Percentiles rank a stretch among this genome's conserved stretches.
phyloP scores from a whole-genome alignment of 1,140 invertebrate species.

The Macrosteles quadrilineatus region DNA sequence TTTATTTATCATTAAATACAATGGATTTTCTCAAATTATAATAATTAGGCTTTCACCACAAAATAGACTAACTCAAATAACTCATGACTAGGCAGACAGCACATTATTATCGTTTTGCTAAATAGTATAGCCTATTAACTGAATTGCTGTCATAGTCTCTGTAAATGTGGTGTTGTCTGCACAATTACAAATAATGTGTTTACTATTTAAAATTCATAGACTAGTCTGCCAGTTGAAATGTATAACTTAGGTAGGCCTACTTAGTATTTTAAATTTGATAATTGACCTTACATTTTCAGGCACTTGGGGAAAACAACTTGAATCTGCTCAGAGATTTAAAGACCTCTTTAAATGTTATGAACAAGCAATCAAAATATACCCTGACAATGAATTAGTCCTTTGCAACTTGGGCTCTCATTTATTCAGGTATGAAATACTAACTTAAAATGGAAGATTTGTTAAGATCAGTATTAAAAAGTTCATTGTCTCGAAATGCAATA shows the following conservation, averaged over 20 bases:
- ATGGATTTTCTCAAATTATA: too few species aligned
- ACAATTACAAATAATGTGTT: background rate
- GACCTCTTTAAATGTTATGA: conserved; percentile 52
- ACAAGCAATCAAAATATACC: conserved; percentile 50
- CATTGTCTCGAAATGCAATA: conserved; percentile 13
- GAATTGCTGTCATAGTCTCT: background rate
- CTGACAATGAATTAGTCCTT: conserved; percentile 48
- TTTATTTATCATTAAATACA: too few species aligned
- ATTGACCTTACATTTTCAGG: conserved; percentile 41
- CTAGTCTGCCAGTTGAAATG: background rate
- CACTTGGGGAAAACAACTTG: conserved; percentile 47
- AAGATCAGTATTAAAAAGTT: conserved; percentile 25
- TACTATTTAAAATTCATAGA: background rate
- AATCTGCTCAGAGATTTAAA: conserved; percentile 28
- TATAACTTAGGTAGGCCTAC: background rate
- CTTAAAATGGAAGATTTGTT: background rate
- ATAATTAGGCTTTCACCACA: too few species aligned
- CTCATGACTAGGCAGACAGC: too few species aligned
- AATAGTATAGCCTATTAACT: too few species aligned
- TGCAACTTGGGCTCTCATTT: conserved; percentile 48
- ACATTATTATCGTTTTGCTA: too few species aligned
- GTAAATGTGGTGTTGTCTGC: background rate
- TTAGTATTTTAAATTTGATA: background rate
- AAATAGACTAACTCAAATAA: too few species aligned
- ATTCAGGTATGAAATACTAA: conserved; percentile 48